phyloP scores from a whole-genome alignment of 2,113 vertebrate species.

The Pachycephala philippinensis region DNA sequence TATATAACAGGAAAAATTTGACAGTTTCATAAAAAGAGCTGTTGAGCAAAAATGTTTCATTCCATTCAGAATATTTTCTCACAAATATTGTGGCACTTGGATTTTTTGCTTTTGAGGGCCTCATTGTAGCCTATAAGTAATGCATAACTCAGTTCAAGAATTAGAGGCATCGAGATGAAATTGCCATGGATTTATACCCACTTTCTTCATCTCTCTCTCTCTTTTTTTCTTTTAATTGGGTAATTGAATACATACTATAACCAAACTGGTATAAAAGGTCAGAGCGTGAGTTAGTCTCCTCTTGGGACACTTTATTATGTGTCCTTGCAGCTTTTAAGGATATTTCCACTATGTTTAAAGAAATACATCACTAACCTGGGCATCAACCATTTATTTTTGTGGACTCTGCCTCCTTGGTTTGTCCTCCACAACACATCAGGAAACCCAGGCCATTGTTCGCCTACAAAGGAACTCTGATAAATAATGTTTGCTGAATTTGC shows the following conservation, averaged over 20 bases:
- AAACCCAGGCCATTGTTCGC: background rate
- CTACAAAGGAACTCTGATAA: constrained; percentile 17
- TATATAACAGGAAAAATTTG: background rate
- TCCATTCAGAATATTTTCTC: background rate
- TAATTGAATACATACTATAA: background rate
- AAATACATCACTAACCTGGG: background rate
- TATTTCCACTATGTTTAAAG: background rate
- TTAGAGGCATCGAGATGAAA: background rate
- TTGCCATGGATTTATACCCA: background rate
- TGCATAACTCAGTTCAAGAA: background rate
- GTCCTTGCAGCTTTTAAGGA: constrained; percentile 14
- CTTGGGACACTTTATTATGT: background rate
- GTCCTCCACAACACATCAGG: constrained; percentile 5
- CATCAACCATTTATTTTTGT: background rate
- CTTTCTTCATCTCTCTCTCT: background rate
- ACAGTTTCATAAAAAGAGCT: background rate
- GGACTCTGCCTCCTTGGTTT: constrained; percentile 40
- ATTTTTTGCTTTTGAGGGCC: background rate
- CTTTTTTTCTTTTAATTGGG: background rate
- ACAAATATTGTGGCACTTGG: background rate
- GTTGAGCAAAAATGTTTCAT: background rate
- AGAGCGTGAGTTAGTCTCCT: background rate
- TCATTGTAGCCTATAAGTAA: background rate
- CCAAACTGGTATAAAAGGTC: constrained; percentile 1
- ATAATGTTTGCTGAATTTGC: constrained; percentile 42